Evolutionary conservation across 2,797 vertebrate species (phyloP), one percentile per base, ranked within the genome.

Genomic region (Neopelma chrysocephalum): DNA sequence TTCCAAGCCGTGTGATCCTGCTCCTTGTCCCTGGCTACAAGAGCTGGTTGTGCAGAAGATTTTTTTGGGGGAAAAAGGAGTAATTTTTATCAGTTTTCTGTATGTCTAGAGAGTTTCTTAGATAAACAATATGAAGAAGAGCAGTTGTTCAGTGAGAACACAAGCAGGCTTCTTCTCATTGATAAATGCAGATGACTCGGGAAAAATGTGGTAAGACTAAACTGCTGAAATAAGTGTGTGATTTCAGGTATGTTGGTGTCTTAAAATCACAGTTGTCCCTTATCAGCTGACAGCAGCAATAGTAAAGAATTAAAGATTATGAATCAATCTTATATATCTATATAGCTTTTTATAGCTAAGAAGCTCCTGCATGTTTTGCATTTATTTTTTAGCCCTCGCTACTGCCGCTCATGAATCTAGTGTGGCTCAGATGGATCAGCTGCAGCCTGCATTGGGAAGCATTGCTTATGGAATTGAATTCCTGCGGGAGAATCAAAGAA

Each of bases 341-440:
- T 50, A 36, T 12, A 56, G 23, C 27, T 84, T 81, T 94, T 76
- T 32, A 36, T 19, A 69, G 19, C 42, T 53, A 15, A 69, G 38
- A 56, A 16, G 23, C 51, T 92, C 56, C 58, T 43, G 27, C 14
- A 2, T 22, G 7, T 56, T 76, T 73, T 65, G 43, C 16, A 16
- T 43, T 77, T 84, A 42, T 54, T 70, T 92, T 97, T 88, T 84
- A 98, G 97, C 97, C 36, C 98, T 98, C n/a, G 87, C 98, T 25
- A 51, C 77, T 18, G 98, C 98, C 27, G 98, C 98, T 18, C 91
- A 87, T 15, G 97, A 96, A 29, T 87, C 91, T 3, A 96, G 97
- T 56, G 90, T 95, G 8, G 73, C 83, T 50, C 97, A 98, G 95
- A 95, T 98, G 19, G 96, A 90, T 38, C 87, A 96, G 61, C 97